phyloP scores from a whole-genome alignment of 2,797 vertebrate species.

The Carduelis carduelis region DNA sequence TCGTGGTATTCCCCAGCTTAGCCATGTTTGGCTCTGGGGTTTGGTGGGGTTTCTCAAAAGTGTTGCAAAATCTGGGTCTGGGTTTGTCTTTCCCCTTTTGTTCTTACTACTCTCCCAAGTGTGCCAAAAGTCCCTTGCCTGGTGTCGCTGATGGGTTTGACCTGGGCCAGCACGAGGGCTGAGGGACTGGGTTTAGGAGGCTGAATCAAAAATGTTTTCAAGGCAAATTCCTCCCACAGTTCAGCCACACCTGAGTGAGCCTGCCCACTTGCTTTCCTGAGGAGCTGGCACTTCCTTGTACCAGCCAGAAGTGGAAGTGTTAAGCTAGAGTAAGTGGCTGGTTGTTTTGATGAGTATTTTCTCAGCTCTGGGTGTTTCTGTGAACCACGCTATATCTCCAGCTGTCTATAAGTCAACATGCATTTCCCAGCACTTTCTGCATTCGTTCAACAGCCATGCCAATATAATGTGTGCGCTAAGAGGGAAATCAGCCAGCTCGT shows the following conservation, averaged over 20 bases:
- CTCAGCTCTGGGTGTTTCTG: conserved; percentile 1
- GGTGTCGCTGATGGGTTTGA: neutral
- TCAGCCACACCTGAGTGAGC: neutral
- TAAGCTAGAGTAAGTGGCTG: neutral
- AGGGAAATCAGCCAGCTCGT: neutral
- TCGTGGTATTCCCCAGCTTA: neutral
- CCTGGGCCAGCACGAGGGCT: neutral
- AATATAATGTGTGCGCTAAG: neutral
- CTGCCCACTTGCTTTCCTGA: neutral
- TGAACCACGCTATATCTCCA: neutral
- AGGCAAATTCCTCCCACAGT: neutral
- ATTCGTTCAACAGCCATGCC: neutral
- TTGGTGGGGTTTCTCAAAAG: neutral
- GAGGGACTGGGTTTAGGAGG: neutral
- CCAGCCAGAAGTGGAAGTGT: neutral
- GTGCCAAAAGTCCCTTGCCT: neutral
- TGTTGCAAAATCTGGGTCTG: neutral
- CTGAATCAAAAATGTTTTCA: neutral
- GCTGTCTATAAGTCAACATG: neutral
- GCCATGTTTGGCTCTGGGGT: neutral
- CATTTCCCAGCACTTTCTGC: neutral
- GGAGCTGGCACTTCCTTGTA: neutral
- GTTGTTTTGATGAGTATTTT: conserved; percentile 6
- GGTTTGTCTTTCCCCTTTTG: neutral
- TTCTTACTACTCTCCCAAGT: neutral